Conservation (phyloP, 2,113 vertebrate species). For the Tichodroma muraria region DNA sequence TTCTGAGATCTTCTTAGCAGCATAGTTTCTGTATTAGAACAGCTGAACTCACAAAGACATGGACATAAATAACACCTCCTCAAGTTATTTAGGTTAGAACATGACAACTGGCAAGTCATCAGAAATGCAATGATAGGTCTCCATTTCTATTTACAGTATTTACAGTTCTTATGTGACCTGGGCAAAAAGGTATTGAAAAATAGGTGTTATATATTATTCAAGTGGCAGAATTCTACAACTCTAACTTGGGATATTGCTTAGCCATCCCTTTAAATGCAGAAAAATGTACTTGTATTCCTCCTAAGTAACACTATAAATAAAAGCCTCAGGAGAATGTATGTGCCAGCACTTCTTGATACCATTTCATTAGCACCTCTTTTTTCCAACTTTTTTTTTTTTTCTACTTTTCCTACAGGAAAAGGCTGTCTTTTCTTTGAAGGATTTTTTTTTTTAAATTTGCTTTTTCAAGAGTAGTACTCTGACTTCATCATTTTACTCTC, state of each 20-base stretch:
- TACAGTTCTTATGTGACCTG: neutral
- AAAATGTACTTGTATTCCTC: neutral
- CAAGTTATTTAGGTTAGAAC: neutral
- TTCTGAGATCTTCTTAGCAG: neutral
- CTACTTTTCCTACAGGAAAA: neutral
- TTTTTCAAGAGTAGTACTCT: neutral
- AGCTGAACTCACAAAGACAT: neutral
- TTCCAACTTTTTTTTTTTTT: too few relatives aligned
- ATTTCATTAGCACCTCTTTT: neutral
- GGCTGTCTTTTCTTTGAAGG: neutral
- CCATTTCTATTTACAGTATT: neutral
- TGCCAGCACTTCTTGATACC: neutral
- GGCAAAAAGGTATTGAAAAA: neutral
- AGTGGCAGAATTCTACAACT: neutral
- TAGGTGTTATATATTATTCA: neutral
- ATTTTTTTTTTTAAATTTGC: neutral
- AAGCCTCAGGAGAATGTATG: neutral
- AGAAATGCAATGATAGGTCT: neutral
- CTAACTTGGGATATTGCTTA: neutral
- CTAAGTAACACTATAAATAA: neutral
- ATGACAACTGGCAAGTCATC: neutral
- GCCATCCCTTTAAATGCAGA: neutral
- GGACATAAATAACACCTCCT: neutral
- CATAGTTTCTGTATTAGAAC: neutral
- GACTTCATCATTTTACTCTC: neutral